Evolutionary conservation across 2,888 invertebrate genomes (phyloP).

Genomic region (Heliothis peltigera): DNA sequence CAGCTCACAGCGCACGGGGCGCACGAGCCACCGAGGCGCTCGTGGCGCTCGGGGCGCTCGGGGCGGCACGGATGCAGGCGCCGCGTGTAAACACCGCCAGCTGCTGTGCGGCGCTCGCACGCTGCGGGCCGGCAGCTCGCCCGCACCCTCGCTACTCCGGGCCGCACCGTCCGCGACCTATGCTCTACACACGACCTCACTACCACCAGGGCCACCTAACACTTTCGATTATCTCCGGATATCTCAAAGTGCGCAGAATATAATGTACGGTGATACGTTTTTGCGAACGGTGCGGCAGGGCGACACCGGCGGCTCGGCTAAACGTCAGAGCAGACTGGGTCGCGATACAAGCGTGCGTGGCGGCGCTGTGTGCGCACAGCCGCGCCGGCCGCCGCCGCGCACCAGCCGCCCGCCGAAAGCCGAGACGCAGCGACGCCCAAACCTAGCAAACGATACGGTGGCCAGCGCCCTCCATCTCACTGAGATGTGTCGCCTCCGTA

Average conservation of each 20-base stretch:
- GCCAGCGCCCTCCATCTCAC: slow-evolving; percentile 80
- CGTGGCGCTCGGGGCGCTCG: slow-evolving; percentile 66
- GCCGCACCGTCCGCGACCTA: slow-evolving; percentile 54
- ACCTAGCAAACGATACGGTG: slow-evolving; percentile 81
- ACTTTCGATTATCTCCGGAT: slow-evolving; percentile 65
- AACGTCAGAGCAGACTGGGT: slow-evolving; percentile 89
- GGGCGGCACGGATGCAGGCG: slow-evolving; percentile 76
- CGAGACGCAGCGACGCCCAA: slow-evolving; percentile 90
- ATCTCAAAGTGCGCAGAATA: slow-evolving; percentile 80
- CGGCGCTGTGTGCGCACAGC: slow-evolving; percentile 83
- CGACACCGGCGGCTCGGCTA: slow-evolving; percentile 85
- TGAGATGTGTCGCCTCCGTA: slow-evolving; percentile 51
- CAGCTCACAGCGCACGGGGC: slow-evolving; percentile 74
- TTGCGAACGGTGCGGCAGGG: slow-evolving; percentile 73
- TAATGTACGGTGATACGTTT: slow-evolving; percentile 74
- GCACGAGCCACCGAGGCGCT: slow-evolving; percentile 63
- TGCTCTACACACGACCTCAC: slow-evolving; percentile 55
- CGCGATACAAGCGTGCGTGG: slow-evolving; percentile 86
- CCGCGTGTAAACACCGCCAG: slow-evolving; percentile 87
- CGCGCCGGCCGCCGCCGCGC: slow-evolving; percentile 82
- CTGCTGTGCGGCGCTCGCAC: slow-evolving; percentile 75
- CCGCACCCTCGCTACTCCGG: slow-evolving; percentile 57
- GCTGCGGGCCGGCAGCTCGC: slow-evolving; percentile 74
- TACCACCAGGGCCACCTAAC: slow-evolving; percentile 60
- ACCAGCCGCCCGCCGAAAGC: slow-evolving; percentile 82